phyloP scores from a whole-genome alignment of 1,140 invertebrate genomes.

The Drosophila teissieri region DNA sequence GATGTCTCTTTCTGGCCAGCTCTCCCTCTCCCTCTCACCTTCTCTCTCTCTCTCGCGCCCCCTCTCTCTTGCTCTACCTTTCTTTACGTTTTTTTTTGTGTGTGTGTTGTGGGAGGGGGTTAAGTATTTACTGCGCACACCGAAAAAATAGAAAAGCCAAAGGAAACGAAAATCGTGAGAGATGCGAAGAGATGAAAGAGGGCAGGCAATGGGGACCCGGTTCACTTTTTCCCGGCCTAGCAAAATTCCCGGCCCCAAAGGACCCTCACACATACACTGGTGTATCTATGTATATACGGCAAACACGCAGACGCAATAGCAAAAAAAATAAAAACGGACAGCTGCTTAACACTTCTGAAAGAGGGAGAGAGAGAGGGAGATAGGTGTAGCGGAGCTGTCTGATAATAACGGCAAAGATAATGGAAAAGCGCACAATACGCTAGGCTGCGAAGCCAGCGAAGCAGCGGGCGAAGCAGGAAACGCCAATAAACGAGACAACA shows the following conservation, averaged over 20 bases:
- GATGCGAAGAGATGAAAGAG: slow-evolving; percentile 44
- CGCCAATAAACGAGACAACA: slow-evolving; percentile 61
- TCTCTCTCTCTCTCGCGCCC: not conserved
- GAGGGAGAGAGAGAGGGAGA: slow-evolving; percentile 6
- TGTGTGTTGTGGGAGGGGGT: not conserved
- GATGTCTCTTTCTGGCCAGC: slow-evolving; percentile 36
- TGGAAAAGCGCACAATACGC: slow-evolving; percentile 49
- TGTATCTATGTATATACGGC: slow-evolving; percentile 15
- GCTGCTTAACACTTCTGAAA: slow-evolving; percentile 45
- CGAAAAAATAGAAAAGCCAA: slow-evolving; percentile 45
- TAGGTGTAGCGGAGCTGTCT: slow-evolving; percentile 38
- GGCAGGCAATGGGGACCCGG: slow-evolving; percentile 43
- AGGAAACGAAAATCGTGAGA: slow-evolving; percentile 55
- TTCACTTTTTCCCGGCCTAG: slow-evolving; percentile 40
- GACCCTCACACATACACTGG: slow-evolving; percentile 7
- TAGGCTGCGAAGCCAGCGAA: slow-evolving; percentile 58
- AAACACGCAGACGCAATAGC: slow-evolving; percentile 45
- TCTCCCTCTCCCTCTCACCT: too few relatives aligned
- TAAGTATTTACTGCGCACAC: slow-evolving; percentile 67
- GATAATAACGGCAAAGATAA: slow-evolving; percentile 55
- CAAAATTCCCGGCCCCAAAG: slow-evolving; percentile 31
- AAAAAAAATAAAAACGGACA: slow-evolving; percentile 35
- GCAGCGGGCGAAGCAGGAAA: slow-evolving; percentile 68
- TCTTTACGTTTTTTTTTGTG: not conserved
- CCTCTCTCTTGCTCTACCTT: not conserved